Conservation (phyloP, 2,888 invertebrate species). For the Glyphotaelius pellucidus region DNA sequence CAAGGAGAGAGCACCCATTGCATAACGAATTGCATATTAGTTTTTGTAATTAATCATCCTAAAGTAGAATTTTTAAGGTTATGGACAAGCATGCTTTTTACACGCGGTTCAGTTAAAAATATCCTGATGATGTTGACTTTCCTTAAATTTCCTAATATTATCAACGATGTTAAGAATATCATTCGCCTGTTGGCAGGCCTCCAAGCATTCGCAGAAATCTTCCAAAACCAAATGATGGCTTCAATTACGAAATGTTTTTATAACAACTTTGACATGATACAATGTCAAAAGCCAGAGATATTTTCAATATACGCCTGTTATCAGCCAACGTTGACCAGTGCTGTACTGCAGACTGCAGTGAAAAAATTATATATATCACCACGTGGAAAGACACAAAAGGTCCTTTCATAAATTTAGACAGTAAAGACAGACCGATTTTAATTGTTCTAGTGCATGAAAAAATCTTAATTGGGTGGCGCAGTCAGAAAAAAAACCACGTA, state of each 20-base stretch:
- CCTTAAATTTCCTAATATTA: neutral
- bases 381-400: too few relatives aligned
- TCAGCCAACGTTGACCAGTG: neutral
- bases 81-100: neutral
- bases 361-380: neutral
- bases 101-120: neutral
- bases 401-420: too few relatives aligned
- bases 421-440: neutral
- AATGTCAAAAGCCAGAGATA: neutral
- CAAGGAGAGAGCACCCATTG: neutral
- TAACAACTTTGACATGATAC: neutral
- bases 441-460: neutral
- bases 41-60: neutral
- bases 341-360: neutral
- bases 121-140: neutral
- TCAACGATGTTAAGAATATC: neutral
- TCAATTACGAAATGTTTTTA: neutral
- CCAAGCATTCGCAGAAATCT: neutral
- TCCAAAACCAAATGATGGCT: neutral
- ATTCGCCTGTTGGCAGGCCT: neutral
- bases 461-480: neutral
- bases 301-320: neutral
- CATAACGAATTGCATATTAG: neutral
- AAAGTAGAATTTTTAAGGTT: neutral
- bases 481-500: neutral